Evolutionary conservation across 2,797 vertebrate species (phyloP), one percentile per base, ranked within the genome.

Genomic region (Danio tinwini): DNA sequence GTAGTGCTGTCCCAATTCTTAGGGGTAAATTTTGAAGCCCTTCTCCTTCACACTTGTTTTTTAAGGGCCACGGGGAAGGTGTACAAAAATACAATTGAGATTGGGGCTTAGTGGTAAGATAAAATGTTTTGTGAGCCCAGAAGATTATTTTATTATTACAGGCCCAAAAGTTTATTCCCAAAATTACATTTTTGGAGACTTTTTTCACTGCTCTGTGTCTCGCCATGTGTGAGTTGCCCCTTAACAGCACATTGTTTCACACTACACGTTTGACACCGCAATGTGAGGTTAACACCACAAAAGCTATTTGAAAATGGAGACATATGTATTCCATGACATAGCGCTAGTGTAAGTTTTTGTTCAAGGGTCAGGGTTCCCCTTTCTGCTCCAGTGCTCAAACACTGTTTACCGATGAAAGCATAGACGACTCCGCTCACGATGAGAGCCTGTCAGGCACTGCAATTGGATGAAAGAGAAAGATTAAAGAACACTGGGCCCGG

Each of bases 381-480:
- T 42, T 83, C 40, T 63, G 44, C 67, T 70, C 29, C 19, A 21
- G 40, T 13, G 19, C 68, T 52, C 44, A 61, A 56, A 50, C 17
- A 17, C 21, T 37, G 52, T 76, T 69, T 73, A 53, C 53, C 10
- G 44, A 68, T 62, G 58, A 77, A 74, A 70, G 69, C 42, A 29
- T 44, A 83, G 65, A 55, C 42, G 47, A 49, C 61, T 56, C 80
- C 62, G 37, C 17, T 77, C 61, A 77, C 67, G 70, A 62, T 53
- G 67, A 45, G 5, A 74, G 70, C 42, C 62, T 83, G 81, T 82
- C 78, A 84, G 80, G 69, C 67, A 64, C 65, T 64, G 59, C 83
- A 83, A 86, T 64, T 83, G 80, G 85, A 86, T 85, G 78, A 86
- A 87, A 84, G 86, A 79, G 68, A 71, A 84, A 85, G 85, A 86